A percentile compares a stretch with the other conserved stretches of the same genome.
phyloP scores from a whole-genome alignment of 2,113 vertebrate species.

The Rostratula benghalensis region DNA sequence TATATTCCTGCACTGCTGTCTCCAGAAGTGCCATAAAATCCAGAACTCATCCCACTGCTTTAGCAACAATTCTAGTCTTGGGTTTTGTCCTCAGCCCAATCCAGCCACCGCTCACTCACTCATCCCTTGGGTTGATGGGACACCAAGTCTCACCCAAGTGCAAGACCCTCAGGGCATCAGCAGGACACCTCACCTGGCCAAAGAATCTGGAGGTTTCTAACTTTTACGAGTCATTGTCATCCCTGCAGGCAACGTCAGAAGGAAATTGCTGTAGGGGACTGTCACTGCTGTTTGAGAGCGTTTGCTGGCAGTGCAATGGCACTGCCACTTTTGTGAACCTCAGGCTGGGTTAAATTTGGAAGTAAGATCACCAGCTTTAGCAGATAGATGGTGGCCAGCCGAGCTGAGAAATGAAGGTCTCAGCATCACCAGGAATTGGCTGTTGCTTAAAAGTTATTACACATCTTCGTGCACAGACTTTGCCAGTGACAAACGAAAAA shows the following conservation, averaged over 20 bases:
- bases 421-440: background rate
- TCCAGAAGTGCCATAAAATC: background rate
- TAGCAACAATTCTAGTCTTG: background rate
- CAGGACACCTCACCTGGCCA: background rate
- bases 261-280: background rate
- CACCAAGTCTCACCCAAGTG: constrained; percentile 54
- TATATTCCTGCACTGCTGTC: background rate
- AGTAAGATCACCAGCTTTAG: background rate
- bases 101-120: constrained; percentile 75
- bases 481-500: background rate
- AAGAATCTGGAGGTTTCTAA: background rate
- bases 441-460: background rate
- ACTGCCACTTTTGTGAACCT: background rate
- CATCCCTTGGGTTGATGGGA: constrained; percentile 31
- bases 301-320: background rate
- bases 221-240: background rate
- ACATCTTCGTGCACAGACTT: background rate
- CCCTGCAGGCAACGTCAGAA: background rate
- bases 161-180: constrained; percentile 35
- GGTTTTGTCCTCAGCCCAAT: constrained; percentile 63
- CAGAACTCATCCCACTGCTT: background rate
- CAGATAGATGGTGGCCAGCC: background rate
- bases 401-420: background rate
- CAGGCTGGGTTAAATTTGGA: background rate
- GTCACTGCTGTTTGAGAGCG: background rate